phyloP scores from a whole-genome alignment of 2,888 invertebrate genomes.

The Mayetiola destructor region DNA sequence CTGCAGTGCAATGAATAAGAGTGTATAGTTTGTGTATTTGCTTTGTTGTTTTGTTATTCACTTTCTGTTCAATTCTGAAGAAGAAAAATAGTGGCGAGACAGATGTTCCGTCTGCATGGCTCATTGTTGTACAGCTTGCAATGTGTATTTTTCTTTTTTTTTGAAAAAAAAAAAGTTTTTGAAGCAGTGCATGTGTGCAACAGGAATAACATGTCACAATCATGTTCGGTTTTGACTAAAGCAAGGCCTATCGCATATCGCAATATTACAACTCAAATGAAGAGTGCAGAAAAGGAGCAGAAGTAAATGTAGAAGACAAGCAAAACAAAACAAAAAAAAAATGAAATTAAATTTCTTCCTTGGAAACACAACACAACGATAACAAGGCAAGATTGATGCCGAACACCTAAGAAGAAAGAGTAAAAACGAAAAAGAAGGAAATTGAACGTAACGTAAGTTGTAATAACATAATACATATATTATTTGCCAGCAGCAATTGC shows the following conservation, averaged over 20 bases:
- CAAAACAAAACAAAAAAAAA: not conserved
- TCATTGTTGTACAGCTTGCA: conserved; percentile 5
- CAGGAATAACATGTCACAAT: conserved; percentile 1
- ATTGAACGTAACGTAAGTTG: too few species aligned
- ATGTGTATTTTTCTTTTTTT: not conserved
- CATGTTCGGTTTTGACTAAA: conserved; percentile 2
- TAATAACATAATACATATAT: too few species aligned
- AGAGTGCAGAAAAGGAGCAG: not conserved
- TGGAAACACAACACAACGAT: not conserved
- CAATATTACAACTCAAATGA: not conserved
- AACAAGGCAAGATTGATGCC: not conserved
- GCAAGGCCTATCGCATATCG: too few species aligned
- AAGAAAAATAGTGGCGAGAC: conserved; percentile 11
- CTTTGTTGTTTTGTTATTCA: not conserved
- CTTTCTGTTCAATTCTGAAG: too few species aligned
- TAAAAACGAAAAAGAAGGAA: conserved; percentile 1
- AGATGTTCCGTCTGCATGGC: conserved; percentile 6
- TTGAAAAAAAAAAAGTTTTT: too few species aligned
- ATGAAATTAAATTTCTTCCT: not conserved
- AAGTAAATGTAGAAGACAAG: not conserved
- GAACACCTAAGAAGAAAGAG: not conserved
- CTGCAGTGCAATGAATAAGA: too few species aligned
- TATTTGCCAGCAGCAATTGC: too few species aligned
- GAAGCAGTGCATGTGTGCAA: not conserved
- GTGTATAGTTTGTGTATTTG: conserved; percentile 1